Base-by-base conservation (phyloP, 1,140 invertebrate genomes). In the Epicauta chinensis region DNA sequence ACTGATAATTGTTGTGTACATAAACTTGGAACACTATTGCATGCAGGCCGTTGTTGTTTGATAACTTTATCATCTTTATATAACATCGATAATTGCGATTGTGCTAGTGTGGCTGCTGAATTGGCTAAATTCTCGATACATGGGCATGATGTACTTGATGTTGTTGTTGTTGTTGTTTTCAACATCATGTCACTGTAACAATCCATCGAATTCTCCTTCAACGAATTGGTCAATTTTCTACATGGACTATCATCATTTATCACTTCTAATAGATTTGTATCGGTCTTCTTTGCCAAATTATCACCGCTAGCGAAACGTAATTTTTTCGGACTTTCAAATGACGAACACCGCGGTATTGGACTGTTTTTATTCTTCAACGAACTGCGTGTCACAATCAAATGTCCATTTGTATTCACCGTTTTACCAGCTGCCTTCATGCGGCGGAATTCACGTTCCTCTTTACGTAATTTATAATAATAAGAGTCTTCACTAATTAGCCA, bases 401-500 rank as follows among this genome's bases (percentile, higher is more conserved):
- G 61, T 10, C 64, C 62, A 43, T 66, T 67, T 7, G 35, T 56
- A 35, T 67, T 57, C 55, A 1, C 53, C 44, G n/a, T 55, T 61
- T 34, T 49, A 1, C 73, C 63, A 30, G 59, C 66, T 17, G 23
- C 47, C 7, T 63, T 55, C 14, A 68, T 65, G 42, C 76, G 55
- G 4, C 74, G 59, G 10, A 71, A 72, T 5, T 74, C 71, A 7
- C 81, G 66, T 15, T 80, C 75, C 10, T 75, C 72, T 16, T 67
- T 76, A 0, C 83, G 74, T 2, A 71, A 65, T 1, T 73, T 69
- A 1, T 77, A 72, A 5, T 76, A 73, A 7, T 71, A 64, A 10
- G 75, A 65, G 44, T 91, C 84, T 65, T 92, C 89, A 0, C 87
- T 88, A 7, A 83, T 68, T 16, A 97, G 65, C 89, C 91, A 97